phyloP scores from a whole-genome alignment of 1,140 invertebrate species.

The Harlomillsia oculata region DNA sequence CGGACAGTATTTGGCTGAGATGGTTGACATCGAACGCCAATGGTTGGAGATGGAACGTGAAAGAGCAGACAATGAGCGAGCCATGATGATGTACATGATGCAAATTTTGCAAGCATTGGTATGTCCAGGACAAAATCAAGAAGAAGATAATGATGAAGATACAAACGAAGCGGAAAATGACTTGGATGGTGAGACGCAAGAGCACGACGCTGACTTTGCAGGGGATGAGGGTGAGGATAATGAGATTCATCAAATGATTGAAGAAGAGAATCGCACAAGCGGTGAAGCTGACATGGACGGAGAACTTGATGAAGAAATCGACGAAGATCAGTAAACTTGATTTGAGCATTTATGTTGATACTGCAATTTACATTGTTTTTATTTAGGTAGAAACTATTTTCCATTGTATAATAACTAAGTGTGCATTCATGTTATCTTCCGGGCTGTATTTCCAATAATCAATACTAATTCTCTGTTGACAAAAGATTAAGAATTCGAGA shows the following conservation, averaged over 20 bases:
- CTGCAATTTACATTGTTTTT: background rate
- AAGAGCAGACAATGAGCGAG: constrained; percentile 33
- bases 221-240: constrained; percentile 6
- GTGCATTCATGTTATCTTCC: background rate
- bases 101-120: constrained; percentile 34
- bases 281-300: constrained; percentile 7
- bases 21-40: constrained; percentile 35
- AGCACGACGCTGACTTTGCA: constrained; percentile 3
- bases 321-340: background rate
- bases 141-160: constrained; percentile 25
- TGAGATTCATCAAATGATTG: constrained; percentile 22
- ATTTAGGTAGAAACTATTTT: constrained; percentile 7
- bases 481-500: background rate
- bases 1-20: constrained; percentile 29
- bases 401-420: constrained; percentile 5
- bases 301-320: background rate
- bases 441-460: background rate
- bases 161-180: constrained; percentile 9
- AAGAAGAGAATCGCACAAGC: constrained; percentile 5
- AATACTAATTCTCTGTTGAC: background rate
- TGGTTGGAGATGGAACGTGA: constrained; percentile 35
- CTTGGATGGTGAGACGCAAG: constrained; percentile 11
- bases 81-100: constrained; percentile 36
- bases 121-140: constrained; percentile 24
- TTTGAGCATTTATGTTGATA: background rate